Conservation (phyloP, 2,888 invertebrate genomes). For the Cephus rjabovi region DNA sequence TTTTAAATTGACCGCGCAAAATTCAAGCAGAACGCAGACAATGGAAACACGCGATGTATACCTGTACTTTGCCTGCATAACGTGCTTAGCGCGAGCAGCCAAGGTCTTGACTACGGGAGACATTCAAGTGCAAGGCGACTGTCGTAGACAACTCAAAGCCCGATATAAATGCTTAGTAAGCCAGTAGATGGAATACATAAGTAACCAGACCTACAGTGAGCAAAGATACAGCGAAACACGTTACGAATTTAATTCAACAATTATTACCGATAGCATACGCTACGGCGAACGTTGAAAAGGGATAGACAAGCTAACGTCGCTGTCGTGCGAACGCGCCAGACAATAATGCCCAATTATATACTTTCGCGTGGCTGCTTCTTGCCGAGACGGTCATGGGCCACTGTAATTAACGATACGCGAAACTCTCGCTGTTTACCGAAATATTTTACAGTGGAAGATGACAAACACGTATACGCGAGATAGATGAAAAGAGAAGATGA, state of each 20-base stretch:
- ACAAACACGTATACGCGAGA: background rate
- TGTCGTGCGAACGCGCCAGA: background rate
- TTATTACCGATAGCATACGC: background rate
- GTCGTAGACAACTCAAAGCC: background rate
- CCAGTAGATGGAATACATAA: background rate
- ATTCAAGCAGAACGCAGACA: background rate
- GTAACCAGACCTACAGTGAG: background rate
- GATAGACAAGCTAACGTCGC: background rate
- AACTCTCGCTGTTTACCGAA: background rate
- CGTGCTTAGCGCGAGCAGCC: background rate
- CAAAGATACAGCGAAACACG: background rate
- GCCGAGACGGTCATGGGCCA: background rate
- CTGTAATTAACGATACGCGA: background rate
- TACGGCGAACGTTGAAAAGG: background rate
- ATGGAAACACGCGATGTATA: background rate
- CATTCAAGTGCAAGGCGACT: constrained; percentile 8
- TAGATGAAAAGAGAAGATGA: background rate
- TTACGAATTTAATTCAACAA: background rate
- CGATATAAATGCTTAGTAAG: background rate
- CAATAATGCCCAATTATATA: background rate
- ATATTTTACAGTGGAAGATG: background rate
- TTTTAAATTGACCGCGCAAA: background rate
- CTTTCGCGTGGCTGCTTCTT: background rate
- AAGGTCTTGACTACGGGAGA: background rate
- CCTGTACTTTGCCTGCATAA: background rate